Evolutionary conservation across 2,113 vertebrate genomes (phyloP).

Genomic region (Dromas ardeola): DNA sequence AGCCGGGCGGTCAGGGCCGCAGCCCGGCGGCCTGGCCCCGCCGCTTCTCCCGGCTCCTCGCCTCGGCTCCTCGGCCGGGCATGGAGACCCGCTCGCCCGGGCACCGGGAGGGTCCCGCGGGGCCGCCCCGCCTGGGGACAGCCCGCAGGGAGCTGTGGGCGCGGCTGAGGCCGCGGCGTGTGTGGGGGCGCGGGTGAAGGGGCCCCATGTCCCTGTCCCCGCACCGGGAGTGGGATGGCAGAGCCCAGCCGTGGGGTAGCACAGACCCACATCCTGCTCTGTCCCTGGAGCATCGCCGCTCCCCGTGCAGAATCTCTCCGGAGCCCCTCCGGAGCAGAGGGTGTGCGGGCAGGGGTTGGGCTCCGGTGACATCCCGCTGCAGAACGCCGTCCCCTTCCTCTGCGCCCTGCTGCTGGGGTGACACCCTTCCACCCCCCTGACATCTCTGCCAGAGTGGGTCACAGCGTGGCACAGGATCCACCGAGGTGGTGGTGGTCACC

Average conservation of each 20-base stretch:
- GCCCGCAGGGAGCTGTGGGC: neutral
- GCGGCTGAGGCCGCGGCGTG: neutral
- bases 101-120: neutral
- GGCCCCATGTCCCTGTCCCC: neutral
- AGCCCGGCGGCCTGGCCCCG: neutral
- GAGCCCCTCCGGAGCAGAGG: too few relatives aligned
- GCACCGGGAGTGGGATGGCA: rapidly evolving
- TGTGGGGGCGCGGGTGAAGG: neutral
- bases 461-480: rapidly evolving
- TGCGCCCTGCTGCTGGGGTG: rapidly evolving
- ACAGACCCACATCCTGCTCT: neutral
- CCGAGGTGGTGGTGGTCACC: rapidly evolving
- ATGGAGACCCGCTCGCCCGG: neutral
- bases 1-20: neutral
- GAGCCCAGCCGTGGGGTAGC: neutral
- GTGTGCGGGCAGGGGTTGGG: neutral
- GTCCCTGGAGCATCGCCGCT: neutral
- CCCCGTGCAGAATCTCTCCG: neutral
- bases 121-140: neutral
- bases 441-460: rapidly evolving
- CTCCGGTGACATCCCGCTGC: neutral
- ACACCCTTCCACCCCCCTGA: rapidly evolving
- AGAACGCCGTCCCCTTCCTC: neutral
- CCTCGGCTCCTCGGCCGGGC: neutral
- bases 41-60: neutral